Conservation (phyloP, 1,140 invertebrate species). For the Rhagoletis zephyria region DNA sequence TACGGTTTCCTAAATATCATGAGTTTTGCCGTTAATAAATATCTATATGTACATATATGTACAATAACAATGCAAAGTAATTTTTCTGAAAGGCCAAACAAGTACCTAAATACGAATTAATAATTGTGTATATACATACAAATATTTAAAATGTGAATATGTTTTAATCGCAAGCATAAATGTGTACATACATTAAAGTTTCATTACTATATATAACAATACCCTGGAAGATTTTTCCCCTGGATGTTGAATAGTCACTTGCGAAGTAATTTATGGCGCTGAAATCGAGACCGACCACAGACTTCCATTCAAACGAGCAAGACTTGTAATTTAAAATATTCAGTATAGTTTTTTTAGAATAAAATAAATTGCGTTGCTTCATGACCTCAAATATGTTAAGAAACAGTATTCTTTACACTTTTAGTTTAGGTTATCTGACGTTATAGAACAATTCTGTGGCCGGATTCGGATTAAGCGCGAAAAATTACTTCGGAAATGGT, state of each 20-base stretch:
- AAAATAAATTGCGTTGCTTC: no score
- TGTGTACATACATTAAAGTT: not conserved
- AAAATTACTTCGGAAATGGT: no score
- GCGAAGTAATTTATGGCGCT: no score
- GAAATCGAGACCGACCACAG: no score
- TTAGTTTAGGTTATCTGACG: no score
- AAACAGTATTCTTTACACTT: no score
- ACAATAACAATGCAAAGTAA: slow-evolving; percentile 49
- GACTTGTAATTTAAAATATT: no score
- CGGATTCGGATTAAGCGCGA: no score
- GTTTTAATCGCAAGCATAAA: not conserved
- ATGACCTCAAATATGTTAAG: no score
- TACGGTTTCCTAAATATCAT: not conserved
- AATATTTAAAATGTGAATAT: not conserved
- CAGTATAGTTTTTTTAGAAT: no score
- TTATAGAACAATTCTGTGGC: no score
- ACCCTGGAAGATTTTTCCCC: not conserved
- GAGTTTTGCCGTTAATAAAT: not conserved
- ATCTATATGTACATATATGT: not conserved
- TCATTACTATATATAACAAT: not conserved
- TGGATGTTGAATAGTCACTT: not conserved
- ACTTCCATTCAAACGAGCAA: no score
- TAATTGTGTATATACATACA: not conserved
- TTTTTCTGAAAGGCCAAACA: slow-evolving; percentile 41
- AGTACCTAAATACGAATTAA: not conserved